phyloP scores from a whole-genome alignment of 2,888 invertebrate species.

The Dromius quadrimaculatus region DNA sequence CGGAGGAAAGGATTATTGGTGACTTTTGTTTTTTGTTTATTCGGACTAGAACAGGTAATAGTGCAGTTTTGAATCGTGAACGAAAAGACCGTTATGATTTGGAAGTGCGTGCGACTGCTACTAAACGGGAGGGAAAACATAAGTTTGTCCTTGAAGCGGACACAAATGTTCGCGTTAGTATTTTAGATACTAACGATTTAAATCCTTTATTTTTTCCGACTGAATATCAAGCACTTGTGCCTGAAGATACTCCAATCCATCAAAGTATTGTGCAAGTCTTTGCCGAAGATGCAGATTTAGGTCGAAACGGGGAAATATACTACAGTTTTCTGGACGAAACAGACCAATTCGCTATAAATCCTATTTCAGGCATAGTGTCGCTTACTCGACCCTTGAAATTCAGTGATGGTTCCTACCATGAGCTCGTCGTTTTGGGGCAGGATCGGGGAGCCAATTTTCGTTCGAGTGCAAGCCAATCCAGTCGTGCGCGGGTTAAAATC shows the following conservation, averaged over 20 bases:
- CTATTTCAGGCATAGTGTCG: slow-evolving; percentile 89
- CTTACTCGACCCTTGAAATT: slow-evolving; percentile 83
- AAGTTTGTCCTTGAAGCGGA: slow-evolving; percentile 77
- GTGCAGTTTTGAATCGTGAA: slow-evolving; percentile 93
- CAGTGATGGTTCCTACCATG: slow-evolving; percentile 77
- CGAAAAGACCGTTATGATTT: slow-evolving; percentile 86
- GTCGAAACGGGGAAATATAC: slow-evolving; percentile 96
- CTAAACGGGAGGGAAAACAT: slow-evolving; percentile 71
- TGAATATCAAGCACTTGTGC: slow-evolving; percentile 87
- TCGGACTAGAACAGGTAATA: slow-evolving; percentile 87
- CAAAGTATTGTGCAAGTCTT: slow-evolving; percentile 76
- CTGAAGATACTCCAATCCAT: slow-evolving; percentile 90
- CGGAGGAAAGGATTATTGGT: slow-evolving; percentile 89
- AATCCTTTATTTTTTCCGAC: slow-evolving; percentile 93
- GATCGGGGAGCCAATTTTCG: slow-evolving; percentile 82
- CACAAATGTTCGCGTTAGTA: slow-evolving; percentile 76
- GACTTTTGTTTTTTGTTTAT: slow-evolving; percentile 95
- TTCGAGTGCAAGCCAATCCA: slow-evolving; percentile 70
- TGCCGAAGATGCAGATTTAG: slow-evolving; percentile 96
- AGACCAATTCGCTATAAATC: slow-evolving; percentile 92
- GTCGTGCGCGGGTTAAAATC: slow-evolving; percentile 82
- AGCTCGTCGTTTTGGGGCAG: slow-evolving; percentile 84
- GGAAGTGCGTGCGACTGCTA: slow-evolving; percentile 79
- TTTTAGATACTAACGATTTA: slow-evolving; percentile 90
- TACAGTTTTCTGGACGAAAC: slow-evolving; percentile 89